These are phyloP conservation scores for Zaprionus capensis DNA, from an alignment of 1,140 invertebrate species.

Conservation along the genomic window DNA sequence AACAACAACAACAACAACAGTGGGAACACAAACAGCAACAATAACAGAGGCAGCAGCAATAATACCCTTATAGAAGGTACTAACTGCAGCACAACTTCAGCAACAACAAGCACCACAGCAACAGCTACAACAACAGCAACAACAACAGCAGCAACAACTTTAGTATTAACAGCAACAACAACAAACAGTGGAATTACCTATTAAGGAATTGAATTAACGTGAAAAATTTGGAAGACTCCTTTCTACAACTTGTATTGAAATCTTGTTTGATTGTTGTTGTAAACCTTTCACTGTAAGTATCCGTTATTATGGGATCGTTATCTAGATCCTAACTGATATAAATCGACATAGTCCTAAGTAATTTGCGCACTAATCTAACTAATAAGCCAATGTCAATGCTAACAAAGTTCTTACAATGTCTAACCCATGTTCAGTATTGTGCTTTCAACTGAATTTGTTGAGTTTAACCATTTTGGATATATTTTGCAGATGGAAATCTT, in stretches of 20 bases:
- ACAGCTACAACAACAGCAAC: not conserved
- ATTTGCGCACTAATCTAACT: not conserved
- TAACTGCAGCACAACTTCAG: not conserved
- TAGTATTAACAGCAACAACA: conserved; percentile 1
- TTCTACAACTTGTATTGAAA: not conserved
- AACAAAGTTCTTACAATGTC: not conserved
- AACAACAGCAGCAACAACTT: not conserved
- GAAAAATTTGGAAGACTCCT: not conserved
- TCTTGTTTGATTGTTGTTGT: not conserved
- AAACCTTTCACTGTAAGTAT: not conserved
- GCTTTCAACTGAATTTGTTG: not conserved
- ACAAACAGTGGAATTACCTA: too few relatives aligned
- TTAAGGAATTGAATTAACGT: not conserved
- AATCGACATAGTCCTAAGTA: not conserved
- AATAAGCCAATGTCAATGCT: not conserved
- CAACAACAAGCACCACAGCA: not conserved
- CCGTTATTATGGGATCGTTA: not conserved
- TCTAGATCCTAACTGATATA: not conserved
- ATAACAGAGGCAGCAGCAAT: not conserved
- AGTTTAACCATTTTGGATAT: not conserved
- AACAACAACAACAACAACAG: not conserved
- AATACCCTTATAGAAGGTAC: not conserved
- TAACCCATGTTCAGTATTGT: not conserved
- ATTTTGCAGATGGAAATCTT: not conserved
- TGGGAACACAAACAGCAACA: not conserved